These are phyloP conservation scores for Holotrichia oblita DNA, from an alignment of 1,140 invertebrate genomes.

Conservation along the genomic window DNA sequence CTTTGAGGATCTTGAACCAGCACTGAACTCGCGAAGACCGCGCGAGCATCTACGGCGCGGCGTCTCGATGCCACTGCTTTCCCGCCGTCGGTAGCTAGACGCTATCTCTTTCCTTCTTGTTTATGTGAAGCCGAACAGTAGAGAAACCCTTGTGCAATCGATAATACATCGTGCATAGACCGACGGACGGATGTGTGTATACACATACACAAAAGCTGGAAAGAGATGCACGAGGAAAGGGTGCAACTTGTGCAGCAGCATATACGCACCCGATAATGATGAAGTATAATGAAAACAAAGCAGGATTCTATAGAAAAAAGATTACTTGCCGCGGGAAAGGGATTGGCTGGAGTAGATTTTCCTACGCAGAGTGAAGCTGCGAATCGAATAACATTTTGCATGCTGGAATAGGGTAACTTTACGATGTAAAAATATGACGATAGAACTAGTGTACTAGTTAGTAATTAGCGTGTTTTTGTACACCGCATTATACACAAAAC, in stretches of 20 bases:
- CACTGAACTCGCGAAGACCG: conserved; percentile 4
- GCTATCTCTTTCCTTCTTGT: conserved; percentile 18
- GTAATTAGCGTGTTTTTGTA: too few species aligned
- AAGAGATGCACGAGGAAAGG: conserved; percentile 18
- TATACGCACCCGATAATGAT: not conserved
- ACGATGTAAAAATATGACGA: not conserved
- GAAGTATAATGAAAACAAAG: conserved; percentile 5
- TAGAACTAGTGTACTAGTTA: too few species aligned
- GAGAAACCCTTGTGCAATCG: conserved; percentile 30
- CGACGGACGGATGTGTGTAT: not conserved
- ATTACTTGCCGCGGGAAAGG: not conserved
- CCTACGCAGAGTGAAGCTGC: not conserved
- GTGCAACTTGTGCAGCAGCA: not conserved
- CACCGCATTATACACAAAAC: too few species aligned
- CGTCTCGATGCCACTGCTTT: conserved; percentile 20
- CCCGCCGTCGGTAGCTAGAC: conserved; percentile 25
- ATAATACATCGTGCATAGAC: conserved; percentile 21
- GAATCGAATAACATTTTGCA: not conserved
- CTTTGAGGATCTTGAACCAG: conserved; percentile 7
- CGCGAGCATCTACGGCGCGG: conserved; percentile 20
- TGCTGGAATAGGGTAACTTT: not conserved
- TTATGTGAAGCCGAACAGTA: conserved; percentile 14
- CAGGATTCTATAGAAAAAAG: not conserved
- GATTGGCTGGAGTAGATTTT: not conserved
- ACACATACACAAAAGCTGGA: not conserved